Evolutionary conservation across 2,113 vertebrate genomes (phyloP), one percentile per base, ranked within the genome.

Genomic region (Myodes glareolus): DNA sequence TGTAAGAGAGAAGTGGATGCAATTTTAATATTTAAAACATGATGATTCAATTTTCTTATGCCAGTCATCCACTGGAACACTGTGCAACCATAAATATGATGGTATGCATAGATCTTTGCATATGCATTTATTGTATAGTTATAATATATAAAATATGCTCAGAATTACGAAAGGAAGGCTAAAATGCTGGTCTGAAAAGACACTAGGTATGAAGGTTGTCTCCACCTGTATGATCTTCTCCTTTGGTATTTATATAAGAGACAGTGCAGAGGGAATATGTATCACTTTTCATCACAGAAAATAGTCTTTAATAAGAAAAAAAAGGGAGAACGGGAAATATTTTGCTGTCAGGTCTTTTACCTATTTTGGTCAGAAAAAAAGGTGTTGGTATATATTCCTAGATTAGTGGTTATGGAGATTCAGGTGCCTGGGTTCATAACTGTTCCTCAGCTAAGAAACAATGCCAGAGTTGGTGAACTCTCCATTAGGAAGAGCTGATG

Each of bases 161-260:
- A 45, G 72, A 39, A 85, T 68, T 78, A 91, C 7, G 47, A 96
- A 90, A 68, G 21, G 45, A 75, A 96, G 14, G 12, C 63, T 92
- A 80, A 90, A 94, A 73, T 91, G 29, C 8, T 39, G 92, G 52
- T 75, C 75, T 61, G 47, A 96, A 81, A 96, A 94, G n/a, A 55
- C 42, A 17, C 76, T 88, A 63, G 27, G 1, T 68, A 3, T 72
- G 21, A 42, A 76, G 47, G 70, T 70, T 81, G 85, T 75, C 16
- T 52, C 7, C 58, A 16, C 52, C 17, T 90, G 63, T 58, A 84
- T 85, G 94, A 77, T 92, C 82, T 95, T 81, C 72, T 88, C 55
- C 23, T 82, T 81, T 52, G 50, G 58, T 81, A 86, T 52, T 42
- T 97, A 12, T 68, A 70, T 89, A 88, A 81, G 72, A 91, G 85